Evolutionary conservation across 2,113 vertebrate genomes (phyloP).

Genomic region (Oncorhynchus kisutch): DNA sequence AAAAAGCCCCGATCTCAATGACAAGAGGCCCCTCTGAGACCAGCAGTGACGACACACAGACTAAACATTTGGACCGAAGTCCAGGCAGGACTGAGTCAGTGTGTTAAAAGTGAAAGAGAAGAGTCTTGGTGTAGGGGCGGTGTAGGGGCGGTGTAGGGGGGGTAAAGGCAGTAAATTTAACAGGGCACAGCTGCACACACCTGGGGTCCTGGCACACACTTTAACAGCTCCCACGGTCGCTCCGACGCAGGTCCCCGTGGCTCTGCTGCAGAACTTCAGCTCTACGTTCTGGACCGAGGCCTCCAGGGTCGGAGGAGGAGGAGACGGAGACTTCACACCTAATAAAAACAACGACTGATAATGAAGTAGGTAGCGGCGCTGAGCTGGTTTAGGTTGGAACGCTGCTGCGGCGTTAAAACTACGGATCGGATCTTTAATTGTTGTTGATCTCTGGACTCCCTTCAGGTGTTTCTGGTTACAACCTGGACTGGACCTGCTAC

Average conservation of each 20-base stretch:
- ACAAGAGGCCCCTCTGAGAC: slow-evolving; percentile 43
- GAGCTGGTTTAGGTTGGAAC: too few species aligned
- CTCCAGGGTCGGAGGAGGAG: slow-evolving; percentile 93
- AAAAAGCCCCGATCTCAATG: slow-evolving; percentile 39
- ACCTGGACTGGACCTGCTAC: too few species aligned
- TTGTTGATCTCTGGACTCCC: slow-evolving; percentile 67
- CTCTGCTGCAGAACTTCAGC: slow-evolving; percentile 97
- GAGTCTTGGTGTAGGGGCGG: not conserved
- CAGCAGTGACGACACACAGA: slow-evolving; percentile 36
- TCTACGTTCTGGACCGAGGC: slow-evolving; percentile 97
- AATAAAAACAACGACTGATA: slow-evolving; percentile 91
- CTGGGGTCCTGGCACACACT: slow-evolving; percentile 98
- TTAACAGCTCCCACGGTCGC: slow-evolving; percentile 98
- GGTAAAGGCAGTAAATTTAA: slow-evolving; percentile 93
- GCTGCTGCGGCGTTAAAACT: too few species aligned
- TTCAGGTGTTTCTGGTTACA: too few species aligned
- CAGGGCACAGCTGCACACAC: slow-evolving; percentile 97
- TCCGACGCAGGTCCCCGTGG: slow-evolving; percentile 94
- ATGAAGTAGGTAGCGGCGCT: slow-evolving; percentile 76
- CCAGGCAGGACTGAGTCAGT: slow-evolving; percentile 34
- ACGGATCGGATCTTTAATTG: slow-evolving; percentile 63
- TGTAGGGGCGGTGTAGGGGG: too few species aligned
- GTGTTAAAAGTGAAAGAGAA: slow-evolving; percentile 30
- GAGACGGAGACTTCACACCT: slow-evolving; percentile 98
- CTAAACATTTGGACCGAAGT: too few species aligned